Base-by-base conservation (phyloP, 2,113 vertebrate species). In the Cairina moschata region DNA sequence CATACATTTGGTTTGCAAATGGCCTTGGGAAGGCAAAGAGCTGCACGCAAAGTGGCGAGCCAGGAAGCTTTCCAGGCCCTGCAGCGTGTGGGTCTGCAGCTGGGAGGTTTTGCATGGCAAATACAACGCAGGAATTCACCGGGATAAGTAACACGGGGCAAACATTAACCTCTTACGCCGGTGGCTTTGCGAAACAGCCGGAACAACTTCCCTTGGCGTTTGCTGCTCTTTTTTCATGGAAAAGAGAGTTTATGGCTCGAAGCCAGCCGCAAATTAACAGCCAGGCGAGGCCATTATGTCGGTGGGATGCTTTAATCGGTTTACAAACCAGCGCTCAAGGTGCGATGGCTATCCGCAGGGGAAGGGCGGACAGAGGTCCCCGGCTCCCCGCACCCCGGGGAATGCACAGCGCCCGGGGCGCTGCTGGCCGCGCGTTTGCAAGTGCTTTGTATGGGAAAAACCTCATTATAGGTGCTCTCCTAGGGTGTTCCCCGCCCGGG, bases 241-340 rank as follows among this genome's bases (percentile, higher is more conserved):
- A 88, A 91, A 52, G 31, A n/a, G 32, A 83, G 46, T 31, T 55
- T 46, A n/a, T 92, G 95, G 92, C 88, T 88, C 68, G 13, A 77
- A 86, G 83, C 72, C 94, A 96, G 80, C 68, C 59, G 83, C 71
- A 88, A 93, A 95, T 88, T 74, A 90, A 69, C 80, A 80, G 79
- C 94, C 83, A 83, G 77, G 86, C 58, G 88, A 91, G 83, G 88
- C 86, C 60, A 88, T 88, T 83, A 44, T 73, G 89, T 15, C 93
- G 52, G 86, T 56, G 91, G 86, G 86, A 77, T 54, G 76, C 73
- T 85, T 58, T 92, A 75, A 78, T 76, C 26, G 62, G 67, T 76
- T 80, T 90, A 75, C 85, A 76, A 73, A 95, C 66, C 85, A 29
- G 44, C 6, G 15, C 2, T 78, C 15, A 26, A 66, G 36, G 55